phyloP scores from a whole-genome alignment of 2,888 invertebrate genomes.

The Chironomus riparius region DNA sequence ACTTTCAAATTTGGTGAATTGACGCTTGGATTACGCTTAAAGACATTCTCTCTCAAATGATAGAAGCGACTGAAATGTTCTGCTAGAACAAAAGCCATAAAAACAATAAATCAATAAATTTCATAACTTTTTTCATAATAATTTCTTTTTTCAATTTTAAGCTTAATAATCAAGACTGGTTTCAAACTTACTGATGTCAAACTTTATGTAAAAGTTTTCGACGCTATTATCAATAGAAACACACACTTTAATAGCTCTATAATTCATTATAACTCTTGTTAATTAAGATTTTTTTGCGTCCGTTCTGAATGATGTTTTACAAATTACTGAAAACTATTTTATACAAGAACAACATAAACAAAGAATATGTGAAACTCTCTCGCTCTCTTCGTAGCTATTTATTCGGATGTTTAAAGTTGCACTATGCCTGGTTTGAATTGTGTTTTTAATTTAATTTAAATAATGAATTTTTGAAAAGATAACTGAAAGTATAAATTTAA shows the following conservation, averaged over 20 bases:
- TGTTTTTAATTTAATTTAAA: too few species aligned
- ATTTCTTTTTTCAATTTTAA: neutral
- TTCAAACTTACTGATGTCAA: slow-evolving; percentile 11
- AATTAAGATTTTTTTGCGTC: neutral
- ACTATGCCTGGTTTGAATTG: too few species aligned
- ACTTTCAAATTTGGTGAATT: slow-evolving; percentile 11
- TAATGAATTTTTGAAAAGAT: too few species aligned
- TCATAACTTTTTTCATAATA: neutral
- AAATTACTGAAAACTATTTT: neutral
- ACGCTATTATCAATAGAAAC: slow-evolving; percentile 2
- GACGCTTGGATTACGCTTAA: slow-evolving; percentile 6
- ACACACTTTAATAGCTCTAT: slow-evolving; percentile 1
- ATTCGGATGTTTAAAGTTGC: too few species aligned
- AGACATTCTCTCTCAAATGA: neutral
- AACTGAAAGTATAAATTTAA: too few species aligned
- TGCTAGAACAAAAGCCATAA: neutral
- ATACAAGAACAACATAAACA: neutral
- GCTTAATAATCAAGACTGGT: neutral
- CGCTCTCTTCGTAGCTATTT: too few species aligned
- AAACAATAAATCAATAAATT: neutral
- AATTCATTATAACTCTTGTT: neutral
- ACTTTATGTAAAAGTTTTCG: slow-evolving; percentile 21
- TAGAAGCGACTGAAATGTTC: neutral
- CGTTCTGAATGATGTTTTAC: neutral
- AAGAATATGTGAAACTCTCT: neutral